These are phyloP conservation scores for Raja brachyura DNA, from an alignment of 2,113 vertebrate species.

Conservation along the genomic window DNA sequence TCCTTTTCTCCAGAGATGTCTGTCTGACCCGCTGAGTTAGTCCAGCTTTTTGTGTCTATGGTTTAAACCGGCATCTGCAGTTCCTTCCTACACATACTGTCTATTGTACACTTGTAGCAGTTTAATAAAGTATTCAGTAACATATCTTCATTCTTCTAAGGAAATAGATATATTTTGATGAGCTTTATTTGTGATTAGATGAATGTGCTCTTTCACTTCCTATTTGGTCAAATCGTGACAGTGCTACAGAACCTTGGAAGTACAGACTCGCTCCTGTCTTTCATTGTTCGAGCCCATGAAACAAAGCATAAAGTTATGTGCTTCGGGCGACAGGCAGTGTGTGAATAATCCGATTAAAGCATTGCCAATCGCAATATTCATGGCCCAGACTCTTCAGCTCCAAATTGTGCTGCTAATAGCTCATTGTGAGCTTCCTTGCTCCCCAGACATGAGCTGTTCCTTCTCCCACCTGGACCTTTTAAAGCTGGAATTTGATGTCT, in stretches of 20 bases:
- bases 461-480: not conserved
- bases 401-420: not conserved
- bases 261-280: not conserved
- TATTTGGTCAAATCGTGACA: not conserved
- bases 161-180: too few relatives aligned
- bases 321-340: not conserved
- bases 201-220: not conserved
- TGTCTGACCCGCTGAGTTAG: too few relatives aligned
- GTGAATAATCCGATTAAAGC: slow-evolving; percentile 5
- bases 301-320: not conserved
- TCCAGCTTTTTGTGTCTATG: too few relatives aligned
- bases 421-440: not conserved
- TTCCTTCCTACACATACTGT: too few relatives aligned
- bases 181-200: too few relatives aligned
- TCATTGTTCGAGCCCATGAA: not conserved
- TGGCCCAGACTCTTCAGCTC: not conserved
- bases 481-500: not conserved
- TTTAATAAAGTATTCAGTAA: too few relatives aligned
- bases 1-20: too few relatives aligned
- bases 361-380: not conserved
- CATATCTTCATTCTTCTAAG: too few relatives aligned
- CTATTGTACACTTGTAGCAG: too few relatives aligned
- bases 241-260: not conserved
- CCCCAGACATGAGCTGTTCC: not conserved
- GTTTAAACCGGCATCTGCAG: too few relatives aligned